Evolutionary conservation across 2,888 invertebrate genomes (phyloP), one percentile per base, ranked within the genome.

Genomic region (Myathropa florea): DNA sequence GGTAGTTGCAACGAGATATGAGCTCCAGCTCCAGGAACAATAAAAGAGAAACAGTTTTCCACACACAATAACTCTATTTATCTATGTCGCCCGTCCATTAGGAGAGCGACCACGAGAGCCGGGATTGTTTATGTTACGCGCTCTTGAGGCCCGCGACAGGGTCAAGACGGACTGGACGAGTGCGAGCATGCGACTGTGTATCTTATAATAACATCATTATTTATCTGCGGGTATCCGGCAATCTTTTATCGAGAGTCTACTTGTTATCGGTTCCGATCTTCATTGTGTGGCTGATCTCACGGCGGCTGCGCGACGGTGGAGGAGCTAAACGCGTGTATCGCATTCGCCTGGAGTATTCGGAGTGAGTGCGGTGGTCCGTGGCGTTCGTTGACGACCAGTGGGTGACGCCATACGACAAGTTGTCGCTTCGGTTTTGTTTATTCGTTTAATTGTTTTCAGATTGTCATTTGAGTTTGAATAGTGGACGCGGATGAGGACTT

Each of bases 41-140:
- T 80, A 39, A 59, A 33, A 68, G 28, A 24, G 71, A 79, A 65
- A 71, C 61, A 70, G 53, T 77, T 46, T 72, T 85, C 85, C 85
- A 85, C 82, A 85, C 82, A 85, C 85, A 85, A 85, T 85, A 85
- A 85, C 82, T 82, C 85, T 82, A 85, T 85, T 85, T 82, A 85
- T 85, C 82, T 85, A 85, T 85, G 85, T 85, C 85, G 85, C 72
- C 72, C 77, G 85, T 85, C 85, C 77, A 85, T 85, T 85, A 85
- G 77, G 85, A 68, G 82, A 85, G 82, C 82, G 64, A 70, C 53
- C 77, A 68, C 63, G 68, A 39, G 39, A 39, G 81, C 60, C 67
- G 77, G 59, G 70, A 85, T 85, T 85, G 85, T 85, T 85, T 85
- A 85, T 82, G 82, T 64, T 72, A 73, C 63, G 61, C 72, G 61